A percentile compares a stretch with the other conserved stretches of the same genome.
Evolutionary conservation across 1,140 invertebrate species (phyloP).

Genomic region (Drosophila tropicalis): DNA sequence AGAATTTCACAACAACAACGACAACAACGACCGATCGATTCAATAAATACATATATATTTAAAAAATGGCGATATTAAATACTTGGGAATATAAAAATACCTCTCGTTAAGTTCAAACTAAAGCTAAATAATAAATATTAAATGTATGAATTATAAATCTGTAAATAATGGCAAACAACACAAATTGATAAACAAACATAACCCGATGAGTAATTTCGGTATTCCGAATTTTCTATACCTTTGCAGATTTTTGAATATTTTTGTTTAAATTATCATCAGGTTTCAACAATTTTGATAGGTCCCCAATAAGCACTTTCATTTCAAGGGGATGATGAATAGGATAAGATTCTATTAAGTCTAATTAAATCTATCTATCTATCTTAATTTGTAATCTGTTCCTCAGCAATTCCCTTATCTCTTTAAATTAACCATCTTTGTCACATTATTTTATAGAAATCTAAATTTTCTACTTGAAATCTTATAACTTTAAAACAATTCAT

Average conservation of each 20-base stretch:
- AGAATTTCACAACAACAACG: slow-evolving; percentile 34
- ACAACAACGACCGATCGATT: slow-evolving; percentile 56
- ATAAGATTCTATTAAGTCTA: no score
- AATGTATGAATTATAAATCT: slow-evolving; percentile 24
- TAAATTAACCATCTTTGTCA: no score
- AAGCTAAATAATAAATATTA: slow-evolving; percentile 51
- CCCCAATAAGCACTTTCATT: no score
- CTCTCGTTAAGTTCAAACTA: slow-evolving; percentile 83
- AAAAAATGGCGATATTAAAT: slow-evolving; percentile 66
- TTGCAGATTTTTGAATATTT: background rate
- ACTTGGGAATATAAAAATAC: slow-evolving; percentile 83
- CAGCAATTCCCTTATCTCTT: no score
- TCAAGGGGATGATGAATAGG: no score
- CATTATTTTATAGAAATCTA: no score
- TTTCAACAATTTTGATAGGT: no score
- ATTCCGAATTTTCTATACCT: background rate
- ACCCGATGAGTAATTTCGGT: background rate
- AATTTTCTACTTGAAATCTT: no score
- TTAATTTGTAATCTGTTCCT: no score
- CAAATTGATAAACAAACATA: background rate
- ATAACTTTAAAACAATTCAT: no score
- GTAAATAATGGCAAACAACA: slow-evolving; percentile 1
- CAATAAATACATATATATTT: slow-evolving; percentile 26
- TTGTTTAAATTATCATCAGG: no score
- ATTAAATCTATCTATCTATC: no score